A percentile compares a stretch with the other conserved stretches of the same genome.
phyloP scores from a whole-genome alignment of 2,113 vertebrate genomes.

The Probosciger aterrimus region DNA sequence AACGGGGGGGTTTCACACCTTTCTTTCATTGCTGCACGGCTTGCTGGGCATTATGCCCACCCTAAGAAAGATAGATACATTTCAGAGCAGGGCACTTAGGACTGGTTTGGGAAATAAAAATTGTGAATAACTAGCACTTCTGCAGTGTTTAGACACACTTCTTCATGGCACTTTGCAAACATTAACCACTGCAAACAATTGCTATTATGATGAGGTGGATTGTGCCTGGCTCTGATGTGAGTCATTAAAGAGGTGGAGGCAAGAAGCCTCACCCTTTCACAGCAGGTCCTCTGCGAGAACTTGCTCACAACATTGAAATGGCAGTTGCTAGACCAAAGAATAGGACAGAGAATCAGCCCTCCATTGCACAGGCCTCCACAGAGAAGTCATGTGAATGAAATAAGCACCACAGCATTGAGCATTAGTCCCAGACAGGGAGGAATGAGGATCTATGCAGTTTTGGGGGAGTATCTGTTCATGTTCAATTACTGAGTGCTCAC shows the following conservation, averaged over 20 bases:
- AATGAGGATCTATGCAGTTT: background rate
- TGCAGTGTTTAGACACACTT: background rate
- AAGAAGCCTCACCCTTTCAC: background rate
- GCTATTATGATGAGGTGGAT: background rate
- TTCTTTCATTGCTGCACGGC: background rate
- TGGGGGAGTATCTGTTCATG: background rate
- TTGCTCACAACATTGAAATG: background rate
- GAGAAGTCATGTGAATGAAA: background rate
- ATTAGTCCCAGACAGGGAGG: background rate
- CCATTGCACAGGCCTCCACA: background rate
- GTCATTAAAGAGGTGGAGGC: background rate
- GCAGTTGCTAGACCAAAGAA: background rate
- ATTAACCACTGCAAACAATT: slow-evolving; percentile 33
- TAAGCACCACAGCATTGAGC: background rate
- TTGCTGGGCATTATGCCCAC: background rate
- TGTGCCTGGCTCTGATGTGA: background rate
- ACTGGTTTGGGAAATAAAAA: background rate
- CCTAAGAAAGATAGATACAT: background rate
- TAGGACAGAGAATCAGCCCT: background rate
- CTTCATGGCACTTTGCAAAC: slow-evolving; percentile 6
- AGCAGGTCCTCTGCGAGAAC: background rate
- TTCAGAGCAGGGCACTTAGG: background rate
- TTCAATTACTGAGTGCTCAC: background rate
- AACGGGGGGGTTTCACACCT: background rate
- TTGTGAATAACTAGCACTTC: background rate